These are phyloP conservation scores for Elephas maximus DNA, from an alignment of 2,113 vertebrate species.

Conservation along the genomic window DNA sequence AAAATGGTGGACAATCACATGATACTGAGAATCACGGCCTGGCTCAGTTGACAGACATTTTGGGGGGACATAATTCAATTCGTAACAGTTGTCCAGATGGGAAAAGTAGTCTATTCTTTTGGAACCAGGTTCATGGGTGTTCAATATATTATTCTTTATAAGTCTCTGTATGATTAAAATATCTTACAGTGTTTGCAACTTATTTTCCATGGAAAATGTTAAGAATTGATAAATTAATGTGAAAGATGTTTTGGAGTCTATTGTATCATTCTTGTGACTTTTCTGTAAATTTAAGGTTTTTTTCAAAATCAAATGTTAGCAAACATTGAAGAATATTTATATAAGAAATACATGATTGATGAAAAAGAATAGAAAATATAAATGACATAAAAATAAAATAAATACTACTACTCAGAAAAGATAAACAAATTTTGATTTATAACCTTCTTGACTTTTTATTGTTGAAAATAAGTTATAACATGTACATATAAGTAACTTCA, in stretches of 20 bases:
- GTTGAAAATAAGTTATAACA: background rate
- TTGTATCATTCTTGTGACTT: constrained; percentile 11
- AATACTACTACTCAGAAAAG: background rate
- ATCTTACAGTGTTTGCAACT: background rate
- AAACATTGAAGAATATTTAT: background rate
- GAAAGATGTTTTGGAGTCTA: background rate
- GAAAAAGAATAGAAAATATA: background rate
- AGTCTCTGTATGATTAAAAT: background rate
- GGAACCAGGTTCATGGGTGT: background rate
- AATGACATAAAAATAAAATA: background rate
- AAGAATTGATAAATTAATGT: background rate
- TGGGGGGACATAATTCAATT: too few species aligned
- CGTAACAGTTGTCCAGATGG: background rate
- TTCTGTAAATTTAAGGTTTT: background rate
- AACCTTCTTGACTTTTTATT: background rate
- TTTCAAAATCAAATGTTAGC: background rate
- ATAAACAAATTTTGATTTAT: background rate
- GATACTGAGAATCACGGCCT: too few species aligned
- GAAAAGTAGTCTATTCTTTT: background rate
- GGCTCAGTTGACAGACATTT: too few species aligned
- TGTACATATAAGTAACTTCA: background rate
- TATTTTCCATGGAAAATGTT: background rate
- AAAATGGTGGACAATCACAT: too few species aligned
- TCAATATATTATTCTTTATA: background rate
- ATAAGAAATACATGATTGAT: background rate